These are phyloP conservation scores for Stercorarius parasiticus DNA, from an alignment of 2,113 vertebrate species.

Conservation along the genomic window DNA sequence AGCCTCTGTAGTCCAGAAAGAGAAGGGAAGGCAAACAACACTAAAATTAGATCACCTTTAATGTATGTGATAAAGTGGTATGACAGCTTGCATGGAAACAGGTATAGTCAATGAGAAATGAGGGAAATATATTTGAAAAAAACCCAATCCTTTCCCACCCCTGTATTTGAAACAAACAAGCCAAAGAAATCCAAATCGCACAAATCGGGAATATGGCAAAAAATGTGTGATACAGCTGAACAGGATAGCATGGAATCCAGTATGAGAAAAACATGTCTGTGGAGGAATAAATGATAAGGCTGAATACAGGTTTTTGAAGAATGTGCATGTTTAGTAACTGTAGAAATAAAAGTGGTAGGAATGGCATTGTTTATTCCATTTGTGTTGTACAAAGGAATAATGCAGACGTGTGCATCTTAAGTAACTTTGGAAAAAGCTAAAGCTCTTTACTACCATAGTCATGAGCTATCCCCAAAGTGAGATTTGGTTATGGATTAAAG, in stretches of 20 bases:
- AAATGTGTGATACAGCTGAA: neutral
- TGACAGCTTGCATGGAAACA: neutral
- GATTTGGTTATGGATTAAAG: conserved; percentile 69
- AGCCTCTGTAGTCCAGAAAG: neutral
- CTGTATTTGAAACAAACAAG: neutral
- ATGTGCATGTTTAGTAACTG: neutral
- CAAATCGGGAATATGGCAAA: neutral
- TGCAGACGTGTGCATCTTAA: neutral
- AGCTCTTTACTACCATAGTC: conserved; percentile 6
- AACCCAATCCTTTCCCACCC: neutral
- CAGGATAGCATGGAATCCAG: neutral
- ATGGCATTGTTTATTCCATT: neutral
- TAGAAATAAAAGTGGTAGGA: neutral
- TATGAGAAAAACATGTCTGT: neutral
- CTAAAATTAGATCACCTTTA: neutral
- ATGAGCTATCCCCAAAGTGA: conserved; percentile 54
- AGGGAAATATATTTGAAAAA: neutral
- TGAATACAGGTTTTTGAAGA: neutral
- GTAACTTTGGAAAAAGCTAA: neutral
- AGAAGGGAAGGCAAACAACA: neutral
- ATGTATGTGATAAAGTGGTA: neutral
- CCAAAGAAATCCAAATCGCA: neutral
- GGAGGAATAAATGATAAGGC: neutral
- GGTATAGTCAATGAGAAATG: neutral
- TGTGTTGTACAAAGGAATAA: neutral